phyloP scores from a whole-genome alignment of 2,113 vertebrate genomes.

The Burhinus oedicnemus region DNA sequence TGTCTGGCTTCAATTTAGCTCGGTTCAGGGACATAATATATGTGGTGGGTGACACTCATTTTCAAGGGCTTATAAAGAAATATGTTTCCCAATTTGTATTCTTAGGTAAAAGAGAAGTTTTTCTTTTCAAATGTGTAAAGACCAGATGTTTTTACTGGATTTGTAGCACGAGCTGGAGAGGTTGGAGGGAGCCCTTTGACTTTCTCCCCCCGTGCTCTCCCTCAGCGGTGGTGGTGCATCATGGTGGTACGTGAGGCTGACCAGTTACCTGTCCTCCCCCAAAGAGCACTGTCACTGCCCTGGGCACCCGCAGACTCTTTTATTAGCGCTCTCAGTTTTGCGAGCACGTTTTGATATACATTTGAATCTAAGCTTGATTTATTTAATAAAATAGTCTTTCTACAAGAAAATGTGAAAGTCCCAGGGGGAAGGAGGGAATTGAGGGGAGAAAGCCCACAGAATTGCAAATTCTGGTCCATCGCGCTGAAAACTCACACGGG shows the following conservation, averaged over 20 bases:
- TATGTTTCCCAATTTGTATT: conserved; percentile 7
- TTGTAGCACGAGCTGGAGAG: background rate
- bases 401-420: background rate
- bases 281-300: accelerated
- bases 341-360: accelerated
- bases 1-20: conserved; percentile 28
- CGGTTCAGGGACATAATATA: background rate
- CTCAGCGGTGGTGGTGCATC: accelerated
- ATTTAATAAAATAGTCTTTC: background rate
- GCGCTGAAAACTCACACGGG: background rate
- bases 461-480: background rate
- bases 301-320: accelerated
- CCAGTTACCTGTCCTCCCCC: background rate
- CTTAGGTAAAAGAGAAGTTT: background rate
- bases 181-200: background rate
- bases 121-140: background rate
- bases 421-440: background rate
- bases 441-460: background rate
- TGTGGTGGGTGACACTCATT: background rate
- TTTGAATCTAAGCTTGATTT: background rate
- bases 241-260: background rate
- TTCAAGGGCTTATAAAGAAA: conserved; percentile 8
- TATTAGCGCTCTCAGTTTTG: background rate
- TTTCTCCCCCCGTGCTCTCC: background rate
- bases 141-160: background rate